Conservation (phyloP, 2,888 invertebrate species). For the Epicampocera succincta region DNA sequence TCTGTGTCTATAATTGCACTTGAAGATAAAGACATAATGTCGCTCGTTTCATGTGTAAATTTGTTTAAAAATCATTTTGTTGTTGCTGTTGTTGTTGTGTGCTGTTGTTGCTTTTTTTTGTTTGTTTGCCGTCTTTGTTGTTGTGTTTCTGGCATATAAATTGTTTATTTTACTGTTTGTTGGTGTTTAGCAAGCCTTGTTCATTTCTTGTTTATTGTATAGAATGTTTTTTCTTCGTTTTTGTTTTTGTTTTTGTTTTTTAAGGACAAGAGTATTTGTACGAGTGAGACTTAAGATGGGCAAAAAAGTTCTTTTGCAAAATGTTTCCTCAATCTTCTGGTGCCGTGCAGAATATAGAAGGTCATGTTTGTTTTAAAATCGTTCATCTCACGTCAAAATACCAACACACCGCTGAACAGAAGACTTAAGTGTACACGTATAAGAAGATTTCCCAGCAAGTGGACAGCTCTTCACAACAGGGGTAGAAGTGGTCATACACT, state of each 20-base stretch:
- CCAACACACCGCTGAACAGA: not conserved
- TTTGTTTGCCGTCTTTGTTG: conserved; percentile 12
- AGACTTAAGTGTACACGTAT: not conserved
- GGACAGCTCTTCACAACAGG: conserved; percentile 25
- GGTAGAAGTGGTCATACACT: conserved; percentile 7
- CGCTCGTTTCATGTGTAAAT: conserved; percentile 53
- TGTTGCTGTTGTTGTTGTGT: too few relatives aligned
- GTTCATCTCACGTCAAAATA: conserved; percentile 67
- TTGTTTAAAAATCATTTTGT: conserved; percentile 27
- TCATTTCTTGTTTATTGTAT: conserved; percentile 39
- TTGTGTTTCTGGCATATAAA: too few relatives aligned
- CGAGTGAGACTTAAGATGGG: conserved; percentile 11
- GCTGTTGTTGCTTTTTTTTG: conserved; percentile 21
- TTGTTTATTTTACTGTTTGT: too few relatives aligned
- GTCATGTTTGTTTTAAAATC: conserved; percentile 68
- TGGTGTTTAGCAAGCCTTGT: conserved; percentile 62
- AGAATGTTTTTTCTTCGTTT: conserved; percentile 1
- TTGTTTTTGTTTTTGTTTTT: not conserved
- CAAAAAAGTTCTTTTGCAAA: conserved; percentile 18
- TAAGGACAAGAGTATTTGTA: conserved; percentile 11
- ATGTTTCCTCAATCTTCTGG: conserved; percentile 23
- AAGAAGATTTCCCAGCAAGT: conserved; percentile 21
- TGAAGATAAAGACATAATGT: conserved; percentile 66
- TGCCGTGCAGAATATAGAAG: conserved; percentile 49
- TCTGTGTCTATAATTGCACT: conserved; percentile 68